Conservation (phyloP, 2,888 invertebrate genomes). For the Tinea trinotella region DNA sequence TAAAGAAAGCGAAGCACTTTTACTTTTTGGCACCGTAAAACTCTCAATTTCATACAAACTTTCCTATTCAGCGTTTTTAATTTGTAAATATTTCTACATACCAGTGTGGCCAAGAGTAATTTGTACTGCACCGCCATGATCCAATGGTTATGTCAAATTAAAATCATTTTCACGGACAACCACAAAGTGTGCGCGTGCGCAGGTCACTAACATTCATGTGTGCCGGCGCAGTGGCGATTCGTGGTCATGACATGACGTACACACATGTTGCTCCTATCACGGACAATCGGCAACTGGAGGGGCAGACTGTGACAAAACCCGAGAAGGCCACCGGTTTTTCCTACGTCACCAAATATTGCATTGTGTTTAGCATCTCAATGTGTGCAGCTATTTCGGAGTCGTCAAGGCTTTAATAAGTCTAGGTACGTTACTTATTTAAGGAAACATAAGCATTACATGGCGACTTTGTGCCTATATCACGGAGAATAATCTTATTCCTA, state of each 20-base stretch:
- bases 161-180: slow-evolving; percentile 22
- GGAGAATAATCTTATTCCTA: no score
- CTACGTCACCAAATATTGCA: slow-evolving; percentile 8
- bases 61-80: neutral
- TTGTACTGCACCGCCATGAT: slow-evolving; percentile 39
- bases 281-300: slow-evolving; percentile 36
- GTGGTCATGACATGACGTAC: slow-evolving; percentile 10
- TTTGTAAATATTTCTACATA: slow-evolving; percentile 26
- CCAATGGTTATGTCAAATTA: slow-evolving; percentile 14
- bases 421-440: no score
- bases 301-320: slow-evolving; percentile 16
- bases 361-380: no score
- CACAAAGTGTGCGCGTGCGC: slow-evolving; percentile 26
- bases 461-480: no score
- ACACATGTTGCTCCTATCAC: slow-evolving; percentile 32
- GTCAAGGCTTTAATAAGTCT: no score
- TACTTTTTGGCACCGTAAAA: neutral
- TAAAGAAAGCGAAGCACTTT: slow-evolving; percentile 3
- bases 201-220: slow-evolving; percentile 28
- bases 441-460: no score
- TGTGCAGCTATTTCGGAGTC: no score
- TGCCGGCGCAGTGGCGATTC: neutral
- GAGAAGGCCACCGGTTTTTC: neutral
- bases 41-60: neutral
- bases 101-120: slow-evolving; percentile 40